Conservation (phyloP, 2,113 vertebrate genomes). For the Pteropus alecto region DNA sequence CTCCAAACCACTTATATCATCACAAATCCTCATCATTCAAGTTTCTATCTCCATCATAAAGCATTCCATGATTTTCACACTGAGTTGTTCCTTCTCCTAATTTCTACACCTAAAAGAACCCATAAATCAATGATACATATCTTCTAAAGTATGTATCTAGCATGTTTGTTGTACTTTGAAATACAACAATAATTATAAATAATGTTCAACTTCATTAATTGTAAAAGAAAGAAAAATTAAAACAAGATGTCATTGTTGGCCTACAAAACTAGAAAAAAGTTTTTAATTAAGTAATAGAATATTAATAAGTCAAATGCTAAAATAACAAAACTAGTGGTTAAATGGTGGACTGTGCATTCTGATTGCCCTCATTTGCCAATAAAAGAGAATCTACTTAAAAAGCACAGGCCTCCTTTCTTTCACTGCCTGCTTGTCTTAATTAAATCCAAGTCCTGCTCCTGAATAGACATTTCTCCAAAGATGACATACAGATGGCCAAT, state of each 20-base stretch:
- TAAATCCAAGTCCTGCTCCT: neutral
- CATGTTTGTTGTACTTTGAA: neutral
- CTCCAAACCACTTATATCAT: neutral
- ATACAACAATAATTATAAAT: neutral
- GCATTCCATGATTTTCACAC: neutral
- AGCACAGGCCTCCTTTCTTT: neutral
- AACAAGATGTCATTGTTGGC: neutral
- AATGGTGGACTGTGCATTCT: neutral
- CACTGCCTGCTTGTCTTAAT: neutral
- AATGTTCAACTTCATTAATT: neutral
- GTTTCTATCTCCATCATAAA: neutral
- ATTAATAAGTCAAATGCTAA: neutral
- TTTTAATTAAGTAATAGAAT: neutral
- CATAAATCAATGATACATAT: neutral
- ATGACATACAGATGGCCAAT: too few species aligned
- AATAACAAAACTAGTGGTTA: neutral
- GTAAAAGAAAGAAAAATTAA: slow-evolving; percentile 21
- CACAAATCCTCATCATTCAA: neutral
- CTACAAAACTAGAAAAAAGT: neutral
- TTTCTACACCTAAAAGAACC: neutral
- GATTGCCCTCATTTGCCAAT: neutral
- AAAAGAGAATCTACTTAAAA: neutral
- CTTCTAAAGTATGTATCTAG: neutral
- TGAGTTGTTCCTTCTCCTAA: neutral
- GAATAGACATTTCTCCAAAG: too few species aligned